Evolutionary conservation across 1,140 invertebrate species (phyloP).

Genomic region (Kradibia gibbosae): DNA sequence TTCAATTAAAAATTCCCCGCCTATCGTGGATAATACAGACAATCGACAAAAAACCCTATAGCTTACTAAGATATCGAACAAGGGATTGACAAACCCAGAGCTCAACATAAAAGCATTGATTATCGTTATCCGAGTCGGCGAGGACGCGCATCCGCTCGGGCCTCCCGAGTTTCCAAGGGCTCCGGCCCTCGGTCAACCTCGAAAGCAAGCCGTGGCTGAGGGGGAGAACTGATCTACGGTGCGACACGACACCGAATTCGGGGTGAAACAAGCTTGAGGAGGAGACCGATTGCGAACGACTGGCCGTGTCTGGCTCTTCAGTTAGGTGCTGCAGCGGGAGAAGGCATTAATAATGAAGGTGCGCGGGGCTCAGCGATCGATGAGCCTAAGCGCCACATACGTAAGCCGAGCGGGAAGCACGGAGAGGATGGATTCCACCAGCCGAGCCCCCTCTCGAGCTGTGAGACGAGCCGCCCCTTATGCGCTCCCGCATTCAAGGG

Average conservation of each 20-base stretch:
- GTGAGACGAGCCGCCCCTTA: too few relatives aligned
- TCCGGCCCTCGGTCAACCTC: too few relatives aligned
- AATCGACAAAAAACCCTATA: too few relatives aligned
- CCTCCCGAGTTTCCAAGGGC: too few relatives aligned
- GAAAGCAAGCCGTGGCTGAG: neutral
- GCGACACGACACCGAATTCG: neutral
- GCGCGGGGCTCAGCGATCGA: constrained; percentile 65
- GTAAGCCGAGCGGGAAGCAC: neutral
- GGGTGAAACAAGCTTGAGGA: neutral
- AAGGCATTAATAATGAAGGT: constrained; percentile 69
- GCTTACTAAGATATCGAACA: neutral
- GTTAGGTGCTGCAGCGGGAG: constrained; percentile 53
- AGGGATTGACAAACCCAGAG: neutral
- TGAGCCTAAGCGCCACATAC: constrained; percentile 49
- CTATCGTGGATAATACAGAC: too few relatives aligned
- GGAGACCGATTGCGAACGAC: neutral
- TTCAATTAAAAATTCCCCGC: too few relatives aligned
- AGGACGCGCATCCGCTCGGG: too few relatives aligned
- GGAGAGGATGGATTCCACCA: neutral
- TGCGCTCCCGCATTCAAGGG: constrained; percentile 38
- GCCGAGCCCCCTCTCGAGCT: neutral
- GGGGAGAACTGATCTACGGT: too few relatives aligned
- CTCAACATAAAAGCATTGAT: too few relatives aligned
- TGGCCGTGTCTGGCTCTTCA: constrained; percentile 37
- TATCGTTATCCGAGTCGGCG: too few relatives aligned